Conservation (phyloP, 2,113 vertebrate species). For the Pagrus major region DNA sequence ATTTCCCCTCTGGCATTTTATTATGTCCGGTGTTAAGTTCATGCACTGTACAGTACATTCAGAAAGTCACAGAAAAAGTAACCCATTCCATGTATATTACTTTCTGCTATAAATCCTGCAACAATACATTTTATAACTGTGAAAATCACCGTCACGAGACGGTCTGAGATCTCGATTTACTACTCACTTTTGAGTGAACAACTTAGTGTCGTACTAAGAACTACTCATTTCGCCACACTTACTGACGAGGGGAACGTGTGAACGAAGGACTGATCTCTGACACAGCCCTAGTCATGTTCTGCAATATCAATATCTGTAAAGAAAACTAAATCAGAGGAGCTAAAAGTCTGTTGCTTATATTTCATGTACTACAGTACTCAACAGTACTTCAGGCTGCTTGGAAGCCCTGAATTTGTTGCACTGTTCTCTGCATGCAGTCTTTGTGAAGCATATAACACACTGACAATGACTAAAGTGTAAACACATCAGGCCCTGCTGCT, state of each 20-base stretch:
- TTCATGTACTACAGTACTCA: not conserved
- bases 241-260: no score
- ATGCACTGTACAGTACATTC: not conserved
- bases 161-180: not conserved
- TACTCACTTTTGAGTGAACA: not conserved
- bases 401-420: not conserved
- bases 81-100: no score
- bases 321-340: not conserved
- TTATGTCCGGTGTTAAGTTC: not conserved
- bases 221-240: no score
- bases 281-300: no score
- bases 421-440: not conserved
- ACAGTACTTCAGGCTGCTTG: slow-evolving; percentile 4
- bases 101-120: not conserved
- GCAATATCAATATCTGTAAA: not conserved
- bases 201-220: not conserved
- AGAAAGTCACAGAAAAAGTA: not conserved
- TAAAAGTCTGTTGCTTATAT: not conserved
- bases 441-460: not conserved
- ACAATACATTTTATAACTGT: not conserved
- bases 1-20: not conserved
- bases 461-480: slow-evolving; percentile 13
- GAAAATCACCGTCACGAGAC: not conserved
- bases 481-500: slow-evolving; percentile 34
- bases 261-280: not conserved